These are phyloP conservation scores for Chrysolina americana DNA, from an alignment of 2,888 invertebrate species.

Conservation along the genomic window DNA sequence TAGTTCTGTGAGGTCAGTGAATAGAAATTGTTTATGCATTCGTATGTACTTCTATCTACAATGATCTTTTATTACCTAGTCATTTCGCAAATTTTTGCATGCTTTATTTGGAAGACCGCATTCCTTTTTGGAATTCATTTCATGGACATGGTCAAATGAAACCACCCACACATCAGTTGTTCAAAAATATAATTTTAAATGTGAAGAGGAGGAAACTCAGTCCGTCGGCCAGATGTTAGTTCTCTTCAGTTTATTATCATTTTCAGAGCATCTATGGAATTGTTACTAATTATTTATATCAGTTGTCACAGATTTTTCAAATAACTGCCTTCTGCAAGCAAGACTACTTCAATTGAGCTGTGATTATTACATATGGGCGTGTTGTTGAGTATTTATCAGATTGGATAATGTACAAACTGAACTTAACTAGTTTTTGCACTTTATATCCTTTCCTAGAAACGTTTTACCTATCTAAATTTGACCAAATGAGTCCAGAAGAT, in stretches of 20 bases:
- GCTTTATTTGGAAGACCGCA: slow-evolving; percentile 38
- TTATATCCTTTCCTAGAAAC: too few relatives aligned
- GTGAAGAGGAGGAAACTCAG: slow-evolving; percentile 20
- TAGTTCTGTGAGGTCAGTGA: slow-evolving; percentile 42
- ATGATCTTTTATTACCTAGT: slow-evolving; percentile 39
- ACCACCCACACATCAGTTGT: slow-evolving; percentile 23
- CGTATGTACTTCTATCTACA: slow-evolving; percentile 31
- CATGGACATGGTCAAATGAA: slow-evolving; percentile 37
- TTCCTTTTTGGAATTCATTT: slow-evolving; percentile 35
- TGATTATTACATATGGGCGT: too few relatives aligned
- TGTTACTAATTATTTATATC: too few relatives aligned
- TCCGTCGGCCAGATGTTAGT: slow-evolving; percentile 17
- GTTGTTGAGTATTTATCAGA: too few relatives aligned
- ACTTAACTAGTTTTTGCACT: too few relatives aligned
- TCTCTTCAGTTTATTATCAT: neutral
- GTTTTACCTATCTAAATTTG: too few relatives aligned
- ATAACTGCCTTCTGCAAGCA: too few relatives aligned
- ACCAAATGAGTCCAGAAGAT: too few relatives aligned
- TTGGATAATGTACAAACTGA: too few relatives aligned
- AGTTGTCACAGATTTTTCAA: too few relatives aligned
- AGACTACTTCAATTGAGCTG: too few relatives aligned
- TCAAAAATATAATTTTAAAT: slow-evolving; percentile 10
- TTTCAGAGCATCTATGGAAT: too few relatives aligned
- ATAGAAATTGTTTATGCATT: slow-evolving; percentile 40
- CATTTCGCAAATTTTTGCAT: slow-evolving; percentile 40